Evolutionary conservation across 1,140 invertebrate genomes (phyloP), one percentile per base, ranked within the genome.

Genomic region (Cotesia vestalis): DNA sequence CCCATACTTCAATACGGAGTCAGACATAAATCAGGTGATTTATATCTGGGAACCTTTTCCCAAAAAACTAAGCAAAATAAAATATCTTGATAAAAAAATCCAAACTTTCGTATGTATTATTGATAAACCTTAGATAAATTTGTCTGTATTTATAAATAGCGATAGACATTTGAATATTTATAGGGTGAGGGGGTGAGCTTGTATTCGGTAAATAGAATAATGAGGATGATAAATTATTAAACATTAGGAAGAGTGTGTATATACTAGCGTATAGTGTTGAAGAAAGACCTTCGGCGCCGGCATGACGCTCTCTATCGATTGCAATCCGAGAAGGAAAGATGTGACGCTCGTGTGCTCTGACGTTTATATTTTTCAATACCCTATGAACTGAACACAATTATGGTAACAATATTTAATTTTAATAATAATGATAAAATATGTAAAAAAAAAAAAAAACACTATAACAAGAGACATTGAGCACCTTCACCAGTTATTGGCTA

Each of bases 221-320:
- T 9, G 0, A n/a, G 11, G 14, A 36, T n/a, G 14, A 17, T 63
- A 27, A 12, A 52, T 59, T 46, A 51, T 11, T 35, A 27, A 69
- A 27, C 8, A 27, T 27, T 51, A 36, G 14, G 34, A 68, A 20
- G n/a, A 57, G 20, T 9, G 55, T 60, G 35, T 38, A 4, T 20
- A 14, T n/a, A n/a, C 40, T 38, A 27, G 27, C 3, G 27, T 27
- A 46, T 53, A 27, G 17, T 34, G 12, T 36, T n/a, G 40, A 40
- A 71, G 52, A 66, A 66, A 72, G 63, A 55, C 70, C 69, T 66
- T 66, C 51, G 70, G 70, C 70, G 63, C 70, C 70, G 55, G 4
- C 53, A 72, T 60, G 70, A 72, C 70, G 70, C 38, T 40, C 34
- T 40, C 51, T 72, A 72, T 72, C 63, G 70, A 72, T 72, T 72